Conservation (phyloP, 1,140 invertebrate genomes). For the Dendroctonus valens region DNA sequence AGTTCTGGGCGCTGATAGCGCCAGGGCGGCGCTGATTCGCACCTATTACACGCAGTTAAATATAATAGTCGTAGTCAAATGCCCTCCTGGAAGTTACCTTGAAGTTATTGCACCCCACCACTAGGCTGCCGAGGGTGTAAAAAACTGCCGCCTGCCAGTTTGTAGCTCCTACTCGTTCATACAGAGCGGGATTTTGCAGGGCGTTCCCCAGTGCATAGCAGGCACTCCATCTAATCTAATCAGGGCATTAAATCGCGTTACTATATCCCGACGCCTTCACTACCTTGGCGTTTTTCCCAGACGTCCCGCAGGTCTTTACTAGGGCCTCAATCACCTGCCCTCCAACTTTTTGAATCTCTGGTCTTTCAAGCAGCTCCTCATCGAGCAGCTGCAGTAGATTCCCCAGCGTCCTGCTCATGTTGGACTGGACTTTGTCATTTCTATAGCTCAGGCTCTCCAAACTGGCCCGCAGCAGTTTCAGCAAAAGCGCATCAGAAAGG, state of each 20-base stretch:
- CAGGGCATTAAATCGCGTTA: slow-evolving; percentile 23
- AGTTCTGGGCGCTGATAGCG: slow-evolving; percentile 61
- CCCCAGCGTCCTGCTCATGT: slow-evolving; percentile 76
- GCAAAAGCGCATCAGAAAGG: slow-evolving; percentile 57
- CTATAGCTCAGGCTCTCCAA: slow-evolving; percentile 62
- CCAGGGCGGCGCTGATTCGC: slow-evolving; percentile 77
- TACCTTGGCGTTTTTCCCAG: slow-evolving; percentile 76
- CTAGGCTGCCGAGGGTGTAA: slow-evolving; percentile 52
- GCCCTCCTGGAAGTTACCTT: slow-evolving; percentile 52
- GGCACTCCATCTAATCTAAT: slow-evolving; percentile 81
- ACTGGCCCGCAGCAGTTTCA: slow-evolving; percentile 65
- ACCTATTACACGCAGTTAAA: slow-evolving; percentile 8
- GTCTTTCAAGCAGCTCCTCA: slow-evolving; percentile 53
- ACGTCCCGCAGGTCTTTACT: slow-evolving; percentile 61
- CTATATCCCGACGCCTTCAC: slow-evolving; percentile 5
- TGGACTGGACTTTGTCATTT: slow-evolving; percentile 78
- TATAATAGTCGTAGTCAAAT: not conserved
- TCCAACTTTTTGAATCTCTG: slow-evolving; percentile 54
- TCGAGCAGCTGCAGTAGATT: slow-evolving; percentile 70
- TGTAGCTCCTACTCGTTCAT: slow-evolving; percentile 37
- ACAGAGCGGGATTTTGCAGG: slow-evolving; percentile 65
- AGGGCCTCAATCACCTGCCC: slow-evolving; percentile 61
- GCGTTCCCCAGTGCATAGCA: slow-evolving; percentile 82
- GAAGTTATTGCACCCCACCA: slow-evolving; percentile 60
- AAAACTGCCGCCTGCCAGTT: slow-evolving; percentile 50